Conservation (phyloP, 1,140 invertebrate species). For the Drosophila pandora region DNA sequence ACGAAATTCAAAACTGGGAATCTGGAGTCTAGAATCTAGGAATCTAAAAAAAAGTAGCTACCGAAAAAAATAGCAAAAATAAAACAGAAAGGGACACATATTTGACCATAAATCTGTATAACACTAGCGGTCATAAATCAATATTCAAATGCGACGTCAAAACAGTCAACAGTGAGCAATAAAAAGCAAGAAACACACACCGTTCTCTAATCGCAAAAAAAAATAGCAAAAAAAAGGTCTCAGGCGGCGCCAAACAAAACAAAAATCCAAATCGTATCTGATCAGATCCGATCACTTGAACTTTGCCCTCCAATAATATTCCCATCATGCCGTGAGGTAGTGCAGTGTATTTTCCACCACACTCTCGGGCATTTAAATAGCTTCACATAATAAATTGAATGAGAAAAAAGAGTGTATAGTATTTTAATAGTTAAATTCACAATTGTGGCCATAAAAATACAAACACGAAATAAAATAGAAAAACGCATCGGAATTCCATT, state of each 20-base stretch:
- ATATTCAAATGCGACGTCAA: slow-evolving; percentile 41
- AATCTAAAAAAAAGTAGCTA: slow-evolving; percentile 16
- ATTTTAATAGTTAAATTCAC: background rate
- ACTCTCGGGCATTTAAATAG: background rate
- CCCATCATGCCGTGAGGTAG: slow-evolving; percentile 18
- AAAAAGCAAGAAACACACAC: background rate
- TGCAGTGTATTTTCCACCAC: background rate
- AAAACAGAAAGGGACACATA: slow-evolving; percentile 32
- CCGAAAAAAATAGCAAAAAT: slow-evolving; percentile 38
- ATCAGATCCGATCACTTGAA: slow-evolving; percentile 45
- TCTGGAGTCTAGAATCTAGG: background rate
- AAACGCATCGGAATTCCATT: slow-evolving; percentile 41
- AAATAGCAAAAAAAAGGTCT: background rate
- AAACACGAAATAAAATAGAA: slow-evolving; percentile 21
- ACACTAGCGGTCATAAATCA: slow-evolving; percentile 48
- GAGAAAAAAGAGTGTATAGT: no score
- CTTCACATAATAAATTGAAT: background rate
- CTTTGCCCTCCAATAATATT: slow-evolving; percentile 22
- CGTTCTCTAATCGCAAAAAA: slow-evolving; percentile 4
- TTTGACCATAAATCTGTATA: slow-evolving; percentile 57
- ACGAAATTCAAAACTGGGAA: background rate
- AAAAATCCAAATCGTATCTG: slow-evolving; percentile 25
- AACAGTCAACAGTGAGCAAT: background rate
- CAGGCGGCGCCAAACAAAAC: slow-evolving; percentile 34
- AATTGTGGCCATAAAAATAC: slow-evolving; percentile 27